A percentile compares a stretch with the other conserved stretches of the same genome.
Conservation (phyloP, 2,888 invertebrate genomes). For the Calameuta pallipes region DNA sequence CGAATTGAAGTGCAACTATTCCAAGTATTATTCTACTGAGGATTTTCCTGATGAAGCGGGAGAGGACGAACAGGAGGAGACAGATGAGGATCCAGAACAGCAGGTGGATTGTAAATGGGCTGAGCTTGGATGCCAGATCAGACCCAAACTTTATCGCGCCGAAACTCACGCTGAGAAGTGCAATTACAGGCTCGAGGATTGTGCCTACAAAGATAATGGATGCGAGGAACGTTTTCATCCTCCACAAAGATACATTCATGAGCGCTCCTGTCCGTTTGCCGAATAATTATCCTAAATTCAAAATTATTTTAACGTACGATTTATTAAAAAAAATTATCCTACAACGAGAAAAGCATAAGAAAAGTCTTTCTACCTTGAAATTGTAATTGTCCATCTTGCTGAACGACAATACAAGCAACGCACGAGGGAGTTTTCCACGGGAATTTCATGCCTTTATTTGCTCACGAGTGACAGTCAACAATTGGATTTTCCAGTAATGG, state of each 20-base stretch:
- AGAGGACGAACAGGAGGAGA: constrained; percentile 16
- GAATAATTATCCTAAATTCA: neutral
- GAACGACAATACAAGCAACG: neutral
- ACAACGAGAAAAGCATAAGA: neutral
- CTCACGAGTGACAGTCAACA: neutral
- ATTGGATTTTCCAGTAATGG: constrained; percentile 2
- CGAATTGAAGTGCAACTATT: constrained; percentile 49
- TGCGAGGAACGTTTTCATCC: constrained; percentile 39
- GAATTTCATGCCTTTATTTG: constrained; percentile 3
- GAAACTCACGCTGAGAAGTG: constrained; percentile 52
- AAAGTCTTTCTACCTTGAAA: neutral
- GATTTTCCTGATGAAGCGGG: constrained; percentile 18
- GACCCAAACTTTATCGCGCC: constrained; percentile 37
- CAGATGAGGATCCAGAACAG: constrained; percentile 33
- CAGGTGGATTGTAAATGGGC: constrained; percentile 46
- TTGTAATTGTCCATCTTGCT: neutral
- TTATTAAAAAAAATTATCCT: neutral
- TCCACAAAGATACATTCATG: constrained; percentile 39
- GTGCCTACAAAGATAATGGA: constrained; percentile 39
- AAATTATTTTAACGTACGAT: neutral
- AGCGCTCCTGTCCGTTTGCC: constrained; percentile 37
- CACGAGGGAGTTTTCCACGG: neutral
- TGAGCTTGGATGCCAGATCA: constrained; percentile 48
- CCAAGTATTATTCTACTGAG: constrained; percentile 14
- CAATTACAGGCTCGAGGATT: constrained; percentile 51